A percentile compares a stretch with the other conserved stretches of the same genome.
Conservation (phyloP, 2,888 invertebrate genomes). For the Xestia c-nigrum region DNA sequence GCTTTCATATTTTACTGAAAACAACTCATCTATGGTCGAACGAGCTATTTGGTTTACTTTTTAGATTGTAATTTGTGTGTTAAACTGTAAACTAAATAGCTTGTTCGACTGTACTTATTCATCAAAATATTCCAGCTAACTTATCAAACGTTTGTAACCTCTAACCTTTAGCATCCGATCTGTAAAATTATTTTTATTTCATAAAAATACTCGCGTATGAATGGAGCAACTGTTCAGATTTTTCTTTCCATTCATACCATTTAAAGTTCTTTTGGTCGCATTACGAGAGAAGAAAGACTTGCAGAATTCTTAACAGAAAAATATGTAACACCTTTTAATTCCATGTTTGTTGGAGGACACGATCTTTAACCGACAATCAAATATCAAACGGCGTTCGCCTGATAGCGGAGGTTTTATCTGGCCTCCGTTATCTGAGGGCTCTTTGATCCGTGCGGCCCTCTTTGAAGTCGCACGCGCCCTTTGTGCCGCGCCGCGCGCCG, state of each 20-base stretch:
- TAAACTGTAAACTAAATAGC: too few species aligned
- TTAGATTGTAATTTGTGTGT: too few species aligned
- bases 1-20: neutral
- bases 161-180: slow-evolving; percentile 34
- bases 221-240: slow-evolving; percentile 36
- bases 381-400: slow-evolving; percentile 81
- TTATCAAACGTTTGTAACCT: slow-evolving; percentile 20
- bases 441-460: slow-evolving; percentile 81
- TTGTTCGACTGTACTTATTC: neutral
- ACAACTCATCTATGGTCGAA: neutral
- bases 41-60: too few species aligned
- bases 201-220: slow-evolving; percentile 35
- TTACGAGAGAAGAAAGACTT: slow-evolving; percentile 63
- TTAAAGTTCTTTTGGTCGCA: slow-evolving; percentile 64
- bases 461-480: slow-evolving; percentile 83
- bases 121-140: neutral
- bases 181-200: slow-evolving; percentile 21
- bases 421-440: slow-evolving; percentile 79
- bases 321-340: slow-evolving; percentile 77
- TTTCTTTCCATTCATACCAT: slow-evolving; percentile 43
- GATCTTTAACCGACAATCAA: slow-evolving; percentile 84
- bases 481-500: slow-evolving; percentile 72
- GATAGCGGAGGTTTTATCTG: slow-evolving; percentile 80
- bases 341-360: slow-evolving; percentile 71
- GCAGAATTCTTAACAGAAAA: slow-evolving; percentile 66